phyloP scores from a whole-genome alignment of 2,113 vertebrate genomes.

The Myotis davidii region DNA sequence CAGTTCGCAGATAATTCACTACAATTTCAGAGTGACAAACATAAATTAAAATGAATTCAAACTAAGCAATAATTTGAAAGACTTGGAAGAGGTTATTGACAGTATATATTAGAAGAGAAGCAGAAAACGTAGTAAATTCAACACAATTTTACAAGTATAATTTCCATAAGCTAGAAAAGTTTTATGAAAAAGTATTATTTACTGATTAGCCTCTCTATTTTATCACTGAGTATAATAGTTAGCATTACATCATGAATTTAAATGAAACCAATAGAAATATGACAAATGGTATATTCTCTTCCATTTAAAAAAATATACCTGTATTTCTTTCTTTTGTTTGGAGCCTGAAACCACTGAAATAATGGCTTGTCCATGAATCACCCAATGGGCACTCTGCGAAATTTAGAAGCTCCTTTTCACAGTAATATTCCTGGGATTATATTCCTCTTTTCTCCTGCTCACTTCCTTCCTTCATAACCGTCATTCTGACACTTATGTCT shows the following conservation, averaged over 20 bases:
- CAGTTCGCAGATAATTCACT: constrained; percentile 30
- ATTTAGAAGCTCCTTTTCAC: background rate
- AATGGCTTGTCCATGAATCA: background rate
- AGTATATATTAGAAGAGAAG: background rate
- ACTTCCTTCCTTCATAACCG: background rate
- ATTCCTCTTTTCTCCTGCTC: background rate
- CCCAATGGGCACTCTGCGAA: background rate
- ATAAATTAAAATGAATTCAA: constrained; percentile 62
- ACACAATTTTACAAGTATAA: background rate
- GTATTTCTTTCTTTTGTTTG: background rate
- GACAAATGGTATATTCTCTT: background rate
- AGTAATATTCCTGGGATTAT: background rate
- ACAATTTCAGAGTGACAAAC: constrained; percentile 28
- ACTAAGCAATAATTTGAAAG: constrained; percentile 29
- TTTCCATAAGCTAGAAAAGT: background rate
- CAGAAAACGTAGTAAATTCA: background rate
- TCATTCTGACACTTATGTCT: background rate
- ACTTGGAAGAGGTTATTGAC: background rate
- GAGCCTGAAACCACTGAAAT: background rate
- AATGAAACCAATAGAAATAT: background rate
- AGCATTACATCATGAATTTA: background rate
- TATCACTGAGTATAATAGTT: background rate
- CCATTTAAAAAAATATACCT: background rate
- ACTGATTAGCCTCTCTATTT: constrained; percentile 10
- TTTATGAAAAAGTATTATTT: background rate